Evolutionary conservation across 1,140 invertebrate genomes (phyloP), one percentile per base, ranked within the genome.

Genomic region (Dendrolimus punctatus): DNA sequence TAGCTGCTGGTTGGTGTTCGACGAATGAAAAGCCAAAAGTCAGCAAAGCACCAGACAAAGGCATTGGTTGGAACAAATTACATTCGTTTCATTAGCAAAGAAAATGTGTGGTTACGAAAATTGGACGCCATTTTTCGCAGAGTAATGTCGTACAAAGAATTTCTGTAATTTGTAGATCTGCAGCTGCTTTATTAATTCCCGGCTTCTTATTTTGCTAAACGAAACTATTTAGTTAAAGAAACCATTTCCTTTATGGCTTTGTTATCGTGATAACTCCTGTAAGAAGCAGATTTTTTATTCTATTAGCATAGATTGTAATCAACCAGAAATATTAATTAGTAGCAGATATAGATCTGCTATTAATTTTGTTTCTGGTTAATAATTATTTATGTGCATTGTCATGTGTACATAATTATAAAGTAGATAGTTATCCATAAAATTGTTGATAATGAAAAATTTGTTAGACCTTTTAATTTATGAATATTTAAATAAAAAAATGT

Each of bases 71-170:
- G 63, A 61, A 71, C 58, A 73, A 71, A 67, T 67, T 58, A 64
- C 60, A 43, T 54, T 55, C 62, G 58, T 71, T 71, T 67, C 69
- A 75, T 72, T 72, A 67, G 62, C 67, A 72, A 71, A 62, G 61
- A 71, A 23, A 71, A 72, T 66, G 67, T 53, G 67, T 57, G 60
- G 63, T 69, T 56, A 66, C 59, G 54, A 60, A 65, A 73, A 73
- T 73, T 68, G 62, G 65, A 64, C 56, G 55, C 54, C 47, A 66
- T 73, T 68, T 57, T 63, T 73, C 64, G 64, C 66, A 60, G 23
- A 23, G 68, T 68, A 68, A 74, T 71, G 64, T 62, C 60, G 54
- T 46, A 47, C 46, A 55, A 58, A 37, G 47, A 46, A 69, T 70
- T 50, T 66, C 51, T 66, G 64, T 74, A 69, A 76, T 71, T 73